Evolutionary conservation across 2,888 invertebrate species (phyloP).

Genomic region (Campoplex nolae): DNA sequence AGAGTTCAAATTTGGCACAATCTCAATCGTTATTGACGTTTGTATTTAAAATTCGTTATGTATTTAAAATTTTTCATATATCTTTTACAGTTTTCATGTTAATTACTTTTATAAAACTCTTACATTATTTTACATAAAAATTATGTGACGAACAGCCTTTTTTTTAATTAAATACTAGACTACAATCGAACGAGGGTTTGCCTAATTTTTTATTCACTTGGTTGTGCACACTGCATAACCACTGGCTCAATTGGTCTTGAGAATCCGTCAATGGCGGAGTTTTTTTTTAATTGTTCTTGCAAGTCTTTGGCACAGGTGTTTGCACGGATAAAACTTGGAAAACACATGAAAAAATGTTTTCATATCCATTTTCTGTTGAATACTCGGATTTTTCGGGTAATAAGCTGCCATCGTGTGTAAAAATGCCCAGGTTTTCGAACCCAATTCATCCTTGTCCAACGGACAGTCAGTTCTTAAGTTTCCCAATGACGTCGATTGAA

Average conservation of each 20-base stretch:
- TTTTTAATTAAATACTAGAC: no score
- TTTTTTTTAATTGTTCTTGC: constrained; percentile 88
- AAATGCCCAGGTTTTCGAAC: constrained; percentile 95
- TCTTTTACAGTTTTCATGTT: constrained; percentile 25
- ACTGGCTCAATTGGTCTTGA: constrained; percentile 90
- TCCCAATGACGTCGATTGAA: constrained; percentile 49
- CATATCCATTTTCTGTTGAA: constrained; percentile 91
- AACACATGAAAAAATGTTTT: constrained; percentile 92
- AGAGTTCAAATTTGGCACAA: no score
- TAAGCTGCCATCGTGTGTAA: constrained; percentile 98
- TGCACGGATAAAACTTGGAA: constrained; percentile 96
- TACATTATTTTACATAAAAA: constrained; percentile 62
- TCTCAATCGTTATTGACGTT: no score
- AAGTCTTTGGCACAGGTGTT: constrained; percentile 96
- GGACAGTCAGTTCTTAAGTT: constrained; percentile 88
- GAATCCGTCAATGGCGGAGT: constrained; percentile 90
- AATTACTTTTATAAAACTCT: neutral
- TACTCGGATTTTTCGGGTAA: constrained; percentile 93
- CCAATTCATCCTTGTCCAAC: constrained; percentile 91
- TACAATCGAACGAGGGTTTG: constrained; percentile 97
- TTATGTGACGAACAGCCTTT: constrained; percentile 9
- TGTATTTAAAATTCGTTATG: no score
- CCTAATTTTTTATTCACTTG: constrained; percentile 95
- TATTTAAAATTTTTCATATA: constrained; percentile 16
- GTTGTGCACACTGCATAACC: constrained; percentile 98